Base-by-base conservation (phyloP, 2,888 invertebrate genomes). In the Neoaliturus tenellus region DNA sequence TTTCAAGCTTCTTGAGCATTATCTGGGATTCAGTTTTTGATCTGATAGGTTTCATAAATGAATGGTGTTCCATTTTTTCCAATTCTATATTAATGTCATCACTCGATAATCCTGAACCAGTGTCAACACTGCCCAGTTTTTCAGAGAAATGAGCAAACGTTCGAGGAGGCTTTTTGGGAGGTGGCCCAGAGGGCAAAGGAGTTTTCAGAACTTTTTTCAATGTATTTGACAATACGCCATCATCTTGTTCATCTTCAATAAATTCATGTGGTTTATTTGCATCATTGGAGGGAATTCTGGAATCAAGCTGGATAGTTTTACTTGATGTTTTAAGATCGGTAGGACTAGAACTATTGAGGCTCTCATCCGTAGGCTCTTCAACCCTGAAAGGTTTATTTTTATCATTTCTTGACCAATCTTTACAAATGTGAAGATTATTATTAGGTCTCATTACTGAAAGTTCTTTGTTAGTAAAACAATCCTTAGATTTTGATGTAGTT, bases 151-250 rank as follows among this genome's bases (percentile, higher is more conserved):
- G 91, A 48, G 91, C 91, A 87, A 95, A 94, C 0, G 93, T 93
- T 85, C 96, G 90, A 0, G 96, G 96, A 0, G 96, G 96, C 89
- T 96, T 96, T 88, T 94, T 94, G 0, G 96, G 96, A 0, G 96
- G 95, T 5, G 95, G 95, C 0, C 95, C 95, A 3, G 90, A 85
- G 0, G 95, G 95, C 73, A 95, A 88, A 0, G 95, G 95, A 86
- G 94, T 93, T 88, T 93, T 93, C 67, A 95, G 90, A 23, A 94
- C 94, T 85, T 93, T 93, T 88, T 93, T 94, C 44, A 95, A 90
- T 0, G 94, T 94, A 87, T 94, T 94, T 0, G 93, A 82, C 28
- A 67, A 28, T 41, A 33, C n/a, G 14, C 6, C 48, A 44, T 82
- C 67, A 5, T 28, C 62, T 51, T 51, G 51, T 20, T 51, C 51